phyloP scores from a whole-genome alignment of 2,797 vertebrate species.

The Periparus ater region DNA sequence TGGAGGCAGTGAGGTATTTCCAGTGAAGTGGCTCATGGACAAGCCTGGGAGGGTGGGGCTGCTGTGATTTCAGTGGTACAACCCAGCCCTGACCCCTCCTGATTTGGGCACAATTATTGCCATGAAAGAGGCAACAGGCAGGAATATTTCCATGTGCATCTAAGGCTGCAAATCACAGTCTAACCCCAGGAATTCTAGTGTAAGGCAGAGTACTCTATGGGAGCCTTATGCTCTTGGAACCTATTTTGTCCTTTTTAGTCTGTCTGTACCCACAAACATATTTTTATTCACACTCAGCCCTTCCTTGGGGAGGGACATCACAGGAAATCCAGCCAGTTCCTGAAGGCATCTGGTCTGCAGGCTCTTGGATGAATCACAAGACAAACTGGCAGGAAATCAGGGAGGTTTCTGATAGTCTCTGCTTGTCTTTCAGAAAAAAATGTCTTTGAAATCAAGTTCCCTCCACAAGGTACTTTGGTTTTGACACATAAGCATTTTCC shows the following conservation, averaged over 20 bases:
- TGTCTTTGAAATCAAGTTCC: slow-evolving; percentile 10
- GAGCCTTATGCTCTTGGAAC: not conserved
- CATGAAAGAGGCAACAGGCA: not conserved
- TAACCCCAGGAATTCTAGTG: not conserved
- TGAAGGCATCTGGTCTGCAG: not conserved
- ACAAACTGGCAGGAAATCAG: not conserved
- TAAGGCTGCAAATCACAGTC: not conserved
- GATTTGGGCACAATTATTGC: not conserved
- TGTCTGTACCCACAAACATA: not conserved
- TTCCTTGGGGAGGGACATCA: not conserved
- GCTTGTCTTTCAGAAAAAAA: not conserved
- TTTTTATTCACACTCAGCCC: not conserved
- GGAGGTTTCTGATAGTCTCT: not conserved
- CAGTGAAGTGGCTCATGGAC: not conserved
- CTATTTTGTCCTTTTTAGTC: not conserved
- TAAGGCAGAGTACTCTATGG: not conserved
- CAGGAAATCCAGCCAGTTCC: not conserved
- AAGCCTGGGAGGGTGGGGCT: not conserved
- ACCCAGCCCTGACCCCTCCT: not conserved
- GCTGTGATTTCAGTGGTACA: not conserved
- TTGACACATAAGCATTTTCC: slow-evolving; percentile 42
- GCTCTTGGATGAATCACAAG: not conserved
- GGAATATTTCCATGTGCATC: not conserved
- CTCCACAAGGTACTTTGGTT: not conserved
- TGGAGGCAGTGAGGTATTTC: not conserved